phyloP scores from a whole-genome alignment of 2,113 vertebrate species.

The Gopherus flavomarginatus region DNA sequence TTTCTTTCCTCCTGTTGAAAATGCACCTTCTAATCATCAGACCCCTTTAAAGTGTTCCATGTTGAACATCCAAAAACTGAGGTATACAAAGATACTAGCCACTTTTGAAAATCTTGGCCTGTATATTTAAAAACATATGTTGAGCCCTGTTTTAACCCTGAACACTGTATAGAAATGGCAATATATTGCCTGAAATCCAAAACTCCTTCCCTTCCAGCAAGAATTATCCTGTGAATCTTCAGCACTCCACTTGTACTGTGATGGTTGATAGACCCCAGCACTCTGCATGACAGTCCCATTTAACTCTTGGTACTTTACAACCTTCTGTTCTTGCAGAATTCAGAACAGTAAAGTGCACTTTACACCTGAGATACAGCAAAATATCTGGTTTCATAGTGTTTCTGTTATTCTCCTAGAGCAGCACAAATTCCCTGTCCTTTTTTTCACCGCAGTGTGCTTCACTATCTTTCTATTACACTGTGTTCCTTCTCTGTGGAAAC shows the following conservation, averaged over 20 bases:
- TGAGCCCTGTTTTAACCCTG: background rate
- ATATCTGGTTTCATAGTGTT: background rate
- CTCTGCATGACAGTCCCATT: background rate
- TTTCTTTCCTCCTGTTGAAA: fast-evolving
- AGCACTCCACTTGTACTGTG: fast-evolving
- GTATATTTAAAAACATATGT: background rate
- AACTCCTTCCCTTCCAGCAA: background rate
- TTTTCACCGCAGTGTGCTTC: background rate
- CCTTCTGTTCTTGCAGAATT: background rate
- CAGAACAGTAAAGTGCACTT: background rate
- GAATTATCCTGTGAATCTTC: background rate
- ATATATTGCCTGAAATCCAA: background rate
- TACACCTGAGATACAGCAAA: background rate
- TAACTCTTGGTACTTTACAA: background rate
- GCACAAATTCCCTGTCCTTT: background rate
- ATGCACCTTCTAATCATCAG: background rate
- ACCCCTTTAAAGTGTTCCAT: background rate
- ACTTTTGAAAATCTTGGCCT: background rate
- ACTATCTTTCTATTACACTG: background rate
- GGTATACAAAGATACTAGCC: background rate
- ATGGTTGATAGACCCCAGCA: background rate
- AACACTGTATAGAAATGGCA: background rate
- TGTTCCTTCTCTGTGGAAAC: background rate
- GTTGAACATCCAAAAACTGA: background rate
- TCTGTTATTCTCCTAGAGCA: background rate